phyloP scores from a whole-genome alignment of 2,797 vertebrate genomes.

The Neosilurus mollespiculum region DNA sequence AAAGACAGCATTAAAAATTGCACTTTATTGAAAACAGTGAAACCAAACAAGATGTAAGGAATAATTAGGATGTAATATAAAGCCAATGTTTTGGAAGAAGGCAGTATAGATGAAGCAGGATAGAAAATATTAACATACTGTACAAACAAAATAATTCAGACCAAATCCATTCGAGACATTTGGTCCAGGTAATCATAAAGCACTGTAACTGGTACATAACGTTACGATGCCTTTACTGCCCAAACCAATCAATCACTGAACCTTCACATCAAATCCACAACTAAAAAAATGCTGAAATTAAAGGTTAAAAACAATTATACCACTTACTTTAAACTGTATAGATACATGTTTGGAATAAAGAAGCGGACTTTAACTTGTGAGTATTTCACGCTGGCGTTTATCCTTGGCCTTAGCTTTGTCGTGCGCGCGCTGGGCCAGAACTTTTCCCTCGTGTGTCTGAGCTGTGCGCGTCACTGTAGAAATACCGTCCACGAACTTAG shows the following conservation, averaged over 20 bases:
- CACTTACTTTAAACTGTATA: neutral
- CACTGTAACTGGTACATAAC: neutral
- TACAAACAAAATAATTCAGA: neutral
- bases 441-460: slow-evolving; percentile 70
- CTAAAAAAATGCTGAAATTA: neutral
- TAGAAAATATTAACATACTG: slow-evolving; percentile 36
- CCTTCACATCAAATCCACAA: neutral
- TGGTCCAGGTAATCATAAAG: neutral
- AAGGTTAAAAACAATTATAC: neutral
- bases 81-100: neutral
- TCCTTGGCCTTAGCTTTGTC: slow-evolving; percentile 71
- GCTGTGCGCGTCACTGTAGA: slow-evolving; percentile 81
- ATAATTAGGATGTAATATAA: neutral
- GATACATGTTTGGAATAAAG: neutral
- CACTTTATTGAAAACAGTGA: slow-evolving; percentile 14
- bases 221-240: neutral
- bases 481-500: slow-evolving; percentile 91
- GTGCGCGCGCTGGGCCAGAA: slow-evolving; percentile 52
- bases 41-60: neutral
- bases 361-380: slow-evolving; percentile 45
- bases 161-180: neutral
- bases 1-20: neutral
- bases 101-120: slow-evolving; percentile 6
- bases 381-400: slow-evolving; percentile 60
- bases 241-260: neutral